Evolutionary conservation across 2,888 invertebrate species (phyloP).

Genomic region (Myathropa florea): DNA sequence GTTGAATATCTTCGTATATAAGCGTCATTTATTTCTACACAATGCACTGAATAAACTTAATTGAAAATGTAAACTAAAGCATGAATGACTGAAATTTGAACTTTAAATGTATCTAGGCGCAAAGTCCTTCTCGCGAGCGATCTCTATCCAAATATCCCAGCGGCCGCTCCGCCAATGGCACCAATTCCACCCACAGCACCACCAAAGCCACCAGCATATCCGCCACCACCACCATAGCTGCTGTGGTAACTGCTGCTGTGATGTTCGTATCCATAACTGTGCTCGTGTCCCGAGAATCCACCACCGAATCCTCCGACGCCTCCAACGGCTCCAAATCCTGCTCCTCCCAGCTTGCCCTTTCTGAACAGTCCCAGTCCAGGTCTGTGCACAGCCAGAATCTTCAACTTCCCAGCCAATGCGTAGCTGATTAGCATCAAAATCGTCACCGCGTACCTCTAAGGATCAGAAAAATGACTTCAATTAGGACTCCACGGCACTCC

Average conservation of each 20-base stretch:
- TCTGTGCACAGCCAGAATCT: slow-evolving; percentile 42
- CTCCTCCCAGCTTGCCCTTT: slow-evolving; percentile 54
- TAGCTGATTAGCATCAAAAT: slow-evolving; percentile 37
- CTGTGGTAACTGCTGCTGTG: slow-evolving; percentile 55
- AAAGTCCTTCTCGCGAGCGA: neutral
- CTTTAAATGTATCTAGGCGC: slow-evolving; percentile 18
- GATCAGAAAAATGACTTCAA: slow-evolving; percentile 6
- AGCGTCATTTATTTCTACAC: neutral
- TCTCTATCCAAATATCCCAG: slow-evolving; percentile 39
- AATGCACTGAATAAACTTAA: neutral
- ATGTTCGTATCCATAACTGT: slow-evolving; percentile 54
- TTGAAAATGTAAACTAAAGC: neutral
- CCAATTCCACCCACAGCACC: slow-evolving; percentile 51
- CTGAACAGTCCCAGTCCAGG: slow-evolving; percentile 45
- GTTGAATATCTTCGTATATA: neutral
- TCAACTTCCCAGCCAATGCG: slow-evolving; percentile 29
- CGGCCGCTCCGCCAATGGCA: slow-evolving; percentile 47
- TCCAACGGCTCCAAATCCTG: slow-evolving; percentile 26
- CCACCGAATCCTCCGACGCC: slow-evolving; percentile 49
- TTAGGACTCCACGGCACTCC: neutral
- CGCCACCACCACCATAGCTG: slow-evolving; percentile 54
- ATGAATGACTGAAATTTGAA: slow-evolving; percentile 29
- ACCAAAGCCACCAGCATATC: slow-evolving; percentile 49
- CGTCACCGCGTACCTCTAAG: slow-evolving; percentile 47
- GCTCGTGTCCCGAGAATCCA: slow-evolving; percentile 56